These are phyloP conservation scores for Amblyopsis hoosieri DNA, from an alignment of 2,797 vertebrate genomes.

Conservation along the genomic window DNA sequence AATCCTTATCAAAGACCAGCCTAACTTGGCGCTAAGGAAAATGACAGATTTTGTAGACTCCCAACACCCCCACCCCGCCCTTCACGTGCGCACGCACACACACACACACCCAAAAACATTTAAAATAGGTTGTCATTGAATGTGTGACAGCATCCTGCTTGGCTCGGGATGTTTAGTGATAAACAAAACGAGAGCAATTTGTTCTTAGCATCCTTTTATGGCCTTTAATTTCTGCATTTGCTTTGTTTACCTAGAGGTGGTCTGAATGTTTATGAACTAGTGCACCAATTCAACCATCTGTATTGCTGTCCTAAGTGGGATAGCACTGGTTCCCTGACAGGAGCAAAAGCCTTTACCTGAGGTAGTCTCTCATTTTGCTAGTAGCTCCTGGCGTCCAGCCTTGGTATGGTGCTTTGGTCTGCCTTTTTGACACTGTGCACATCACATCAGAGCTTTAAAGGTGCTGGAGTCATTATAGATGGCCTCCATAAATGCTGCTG, in stretches of 20 bases:
- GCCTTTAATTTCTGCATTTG: slow-evolving; percentile 7
- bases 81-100: neutral
- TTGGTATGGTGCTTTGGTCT: slow-evolving; percentile 45
- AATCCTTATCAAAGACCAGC: slow-evolving; percentile 75
- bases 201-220: slow-evolving; percentile 2
- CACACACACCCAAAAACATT: slow-evolving; percentile 29
- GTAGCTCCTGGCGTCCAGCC: slow-evolving; percentile 47
- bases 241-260: neutral
- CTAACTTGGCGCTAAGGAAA: slow-evolving; percentile 69
- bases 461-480: slow-evolving; percentile 68
- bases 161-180: slow-evolving; percentile 53
- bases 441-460: slow-evolving; percentile 45
- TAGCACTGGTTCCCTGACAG: slow-evolving; percentile 33
- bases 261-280: slow-evolving; percentile 7
- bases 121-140: slow-evolving; percentile 56
- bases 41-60: slow-evolving; percentile 70
- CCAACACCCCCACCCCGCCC: slow-evolving; percentile 33
- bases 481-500: slow-evolving; percentile 77
- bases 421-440: slow-evolving; percentile 55
- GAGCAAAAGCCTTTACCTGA: slow-evolving; percentile 46
- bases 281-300: slow-evolving; percentile 27
- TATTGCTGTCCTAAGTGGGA: slow-evolving; percentile 28
- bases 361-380: slow-evolving; percentile 41
- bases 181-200: slow-evolving; percentile 35
- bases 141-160: slow-evolving; percentile 28